Base-by-base conservation (phyloP, 2,888 invertebrate species). In the Willowsia nigromaculata region DNA sequence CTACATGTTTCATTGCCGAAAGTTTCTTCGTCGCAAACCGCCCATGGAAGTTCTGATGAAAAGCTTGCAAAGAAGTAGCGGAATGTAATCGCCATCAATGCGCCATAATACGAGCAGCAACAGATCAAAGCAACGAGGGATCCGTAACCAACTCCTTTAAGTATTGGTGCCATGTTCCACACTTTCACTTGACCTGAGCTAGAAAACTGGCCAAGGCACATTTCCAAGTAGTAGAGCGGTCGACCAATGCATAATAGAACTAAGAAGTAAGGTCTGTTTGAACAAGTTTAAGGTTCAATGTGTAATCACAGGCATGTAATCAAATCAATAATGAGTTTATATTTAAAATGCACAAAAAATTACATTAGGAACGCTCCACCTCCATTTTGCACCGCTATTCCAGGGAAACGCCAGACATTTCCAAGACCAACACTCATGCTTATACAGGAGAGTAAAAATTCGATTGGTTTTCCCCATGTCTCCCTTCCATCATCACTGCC, bases 61-160 rank as follows among this genome's bases (percentile, higher is more conserved):
- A 96, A 97, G 83, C 97, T 97, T 93, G 96, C 95, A 6, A 95
- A 93, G 92, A 97, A 94, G 94, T 97, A 97, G 94, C 95, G 96
- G 11, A 97, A 47, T 2, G 85, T 85, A 4, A 83, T 56, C 11
- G 74, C 85, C 56, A 89, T 89, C 33, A 89, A 22, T 15, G 56
- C 33, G 40, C 82, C 71, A 53, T 87, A 90, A 94, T 97, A 97
- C 0, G 96, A 96, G 1, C 96, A 95, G 15, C 97, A 95, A 92
- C 95, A 96, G 27, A 93, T 93, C 5, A 93, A 93, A 1, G 94
- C 94, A 9, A 94, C 92, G 1, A 94, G 93, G 90, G 95, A 94
- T 2, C 94, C 94, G 85, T 94, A 94, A 18, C 95, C 95, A 68
- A 95, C 92, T 56, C 94, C 85, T 62, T 86, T 89, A 25, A 89